A percentile compares a stretch with the other conserved stretches of the same genome.
Evolutionary conservation across 2,797 vertebrate genomes (phyloP).

Genomic region (Trichosurus vulpecula): DNA sequence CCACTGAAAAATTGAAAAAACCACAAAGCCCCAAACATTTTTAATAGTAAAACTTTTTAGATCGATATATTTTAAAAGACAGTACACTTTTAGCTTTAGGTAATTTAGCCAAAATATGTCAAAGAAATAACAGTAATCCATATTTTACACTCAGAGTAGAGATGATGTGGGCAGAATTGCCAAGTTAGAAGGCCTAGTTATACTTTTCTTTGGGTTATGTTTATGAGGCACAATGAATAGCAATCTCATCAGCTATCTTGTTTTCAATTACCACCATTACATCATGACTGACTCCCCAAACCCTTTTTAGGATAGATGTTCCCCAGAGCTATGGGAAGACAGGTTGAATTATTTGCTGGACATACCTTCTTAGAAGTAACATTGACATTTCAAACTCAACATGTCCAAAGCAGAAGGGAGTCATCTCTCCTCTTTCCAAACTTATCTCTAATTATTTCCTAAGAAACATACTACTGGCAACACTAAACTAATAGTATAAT

Average conservation of each 20-base stretch:
- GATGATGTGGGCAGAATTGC: neutral
- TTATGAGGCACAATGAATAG: neutral
- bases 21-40: neutral
- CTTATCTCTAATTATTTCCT: neutral
- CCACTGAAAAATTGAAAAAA: neutral
- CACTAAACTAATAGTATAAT: neutral
- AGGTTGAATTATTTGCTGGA: neutral
- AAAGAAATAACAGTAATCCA: neutral
- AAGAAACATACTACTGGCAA: neutral
- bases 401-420: neutral
- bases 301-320: neutral
- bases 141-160: too few relatives aligned
- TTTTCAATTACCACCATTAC: neutral
- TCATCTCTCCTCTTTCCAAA: neutral
- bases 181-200: neutral
- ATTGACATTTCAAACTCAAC: neutral
- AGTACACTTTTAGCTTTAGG: neutral
- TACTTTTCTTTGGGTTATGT: neutral
- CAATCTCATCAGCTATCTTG: neutral
- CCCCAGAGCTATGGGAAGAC: neutral
- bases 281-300: neutral
- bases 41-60: neutral
- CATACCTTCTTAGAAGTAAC: neutral
- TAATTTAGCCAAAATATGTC: neutral
- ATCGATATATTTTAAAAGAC: neutral